Percentiles rank a stretch among this genome's conserved stretches.
Evolutionary conservation across 2,797 vertebrate species (phyloP).

Genomic region (Lepilemur septentrionalis): DNA sequence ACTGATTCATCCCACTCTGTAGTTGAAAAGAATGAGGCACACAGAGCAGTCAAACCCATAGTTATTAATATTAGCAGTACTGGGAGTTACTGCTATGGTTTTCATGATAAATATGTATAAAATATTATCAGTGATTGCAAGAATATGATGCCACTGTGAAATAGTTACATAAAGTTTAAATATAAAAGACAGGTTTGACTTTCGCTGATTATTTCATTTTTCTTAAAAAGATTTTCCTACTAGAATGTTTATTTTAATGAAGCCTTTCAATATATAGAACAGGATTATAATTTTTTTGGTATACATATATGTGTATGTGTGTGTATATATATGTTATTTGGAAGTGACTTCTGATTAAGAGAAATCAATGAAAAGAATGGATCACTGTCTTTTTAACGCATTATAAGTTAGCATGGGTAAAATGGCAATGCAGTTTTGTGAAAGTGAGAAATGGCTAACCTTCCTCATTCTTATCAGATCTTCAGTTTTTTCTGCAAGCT

Average conservation of each 20-base stretch:
- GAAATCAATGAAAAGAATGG: conserved; percentile 77
- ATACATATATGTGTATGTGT: neutral
- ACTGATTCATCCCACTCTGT: neutral
- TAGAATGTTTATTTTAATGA: conserved; percentile 29
- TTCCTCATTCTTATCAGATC: conserved; percentile 96
- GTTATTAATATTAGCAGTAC: neutral
- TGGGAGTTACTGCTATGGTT: neutral
- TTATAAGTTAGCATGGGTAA: conserved; percentile 73
- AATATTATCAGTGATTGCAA: neutral
- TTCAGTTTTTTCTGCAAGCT: conserved; percentile 91
- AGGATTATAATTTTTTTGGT: conserved; percentile 47
- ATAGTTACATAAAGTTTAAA: conserved; percentile 37
- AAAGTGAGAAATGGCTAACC: conserved; percentile 90
- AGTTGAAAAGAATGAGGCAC: neutral
- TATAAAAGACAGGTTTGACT: conserved; percentile 16
- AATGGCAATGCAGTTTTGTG: conserved; percentile 69
- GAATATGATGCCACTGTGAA: conserved; percentile 19
- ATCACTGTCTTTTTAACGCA: conserved; percentile 85
- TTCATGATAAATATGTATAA: neutral
- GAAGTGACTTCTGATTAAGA: conserved; percentile 33
- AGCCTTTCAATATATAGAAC: neutral
- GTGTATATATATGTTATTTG: neutral
- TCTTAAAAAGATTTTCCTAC: conserved; percentile 6
- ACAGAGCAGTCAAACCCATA: neutral
- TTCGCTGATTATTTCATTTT: conserved; percentile 4